Base-by-base conservation (phyloP, 1,140 invertebrate species). In the Drosophila chauvacae region DNA sequence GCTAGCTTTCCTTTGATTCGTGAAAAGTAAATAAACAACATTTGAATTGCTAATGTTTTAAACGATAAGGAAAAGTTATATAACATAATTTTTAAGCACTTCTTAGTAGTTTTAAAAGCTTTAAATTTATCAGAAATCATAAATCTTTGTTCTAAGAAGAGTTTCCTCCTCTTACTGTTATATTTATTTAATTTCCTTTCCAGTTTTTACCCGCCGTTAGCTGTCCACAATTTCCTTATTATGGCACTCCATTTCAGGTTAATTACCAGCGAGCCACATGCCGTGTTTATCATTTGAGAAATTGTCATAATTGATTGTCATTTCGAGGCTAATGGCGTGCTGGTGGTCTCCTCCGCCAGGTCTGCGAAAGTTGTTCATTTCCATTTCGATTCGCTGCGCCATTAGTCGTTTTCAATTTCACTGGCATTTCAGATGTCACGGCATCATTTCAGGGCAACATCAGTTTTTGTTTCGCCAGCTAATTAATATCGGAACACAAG, bases 291-390 rank as follows among this genome's bases (percentile, higher is more conserved):
- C 65, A 72, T 72, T 72, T 51, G 64, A 80, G 59, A 84, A 84
- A 84, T 71, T 84, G 80, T 75, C 81, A 83, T 66, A 84, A 73
- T 84, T 84, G 81, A 84, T 80, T 83, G 81, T 71, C 81, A 77
- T 70, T 81, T 60, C 33, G 55, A 20, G 65, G 70, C 64, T 69
- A 71, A 71, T 71, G 55, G 68, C 69, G 18, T 16, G 30, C 20
- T 28, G 6, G 30, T 61, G 28, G 28, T 39, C 68, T 57, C 37
- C 28, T 30, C 37, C 28, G 37, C 48, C 47, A 80, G 69, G 47
- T 57, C 44, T 44, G 14, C 18, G 47, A 37, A 76, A 70, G 64
- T 76, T 59, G 37, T 68, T 60, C 53, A 72, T 63, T 64, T 30
- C 48, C 63, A 72, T 72, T 69, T 28, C 35, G 41, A 62, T 50